Percentiles rank a stretch among this genome's conserved stretches.
Conservation (phyloP, 1,140 invertebrate genomes). For the Heliconius hewitsoni region DNA sequence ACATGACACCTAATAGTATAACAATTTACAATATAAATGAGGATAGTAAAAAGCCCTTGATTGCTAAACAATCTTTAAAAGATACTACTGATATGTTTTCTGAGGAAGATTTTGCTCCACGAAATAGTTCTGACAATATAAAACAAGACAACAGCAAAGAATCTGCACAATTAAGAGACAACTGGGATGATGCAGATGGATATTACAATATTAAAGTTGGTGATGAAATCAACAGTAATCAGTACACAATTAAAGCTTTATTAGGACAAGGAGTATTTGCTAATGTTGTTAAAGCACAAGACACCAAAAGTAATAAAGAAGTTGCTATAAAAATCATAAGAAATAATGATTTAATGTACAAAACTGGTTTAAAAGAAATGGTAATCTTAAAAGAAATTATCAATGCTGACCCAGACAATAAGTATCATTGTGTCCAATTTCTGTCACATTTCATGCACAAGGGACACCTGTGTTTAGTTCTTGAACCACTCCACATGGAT, state of each 20-base stretch:
- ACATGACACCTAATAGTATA: slow-evolving; percentile 29
- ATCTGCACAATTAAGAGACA: slow-evolving; percentile 94
- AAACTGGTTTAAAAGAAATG: slow-evolving; percentile 97
- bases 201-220: slow-evolving; percentile 98
- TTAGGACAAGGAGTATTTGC: slow-evolving; percentile 99
- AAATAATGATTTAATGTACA: slow-evolving; percentile 99
- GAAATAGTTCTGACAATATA: slow-evolving; percentile 86
- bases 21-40: slow-evolving; percentile 25
- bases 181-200: slow-evolving; percentile 99
- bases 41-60: slow-evolving; percentile 18
- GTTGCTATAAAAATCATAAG: slow-evolving; percentile 99
- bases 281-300: slow-evolving; percentile 96
- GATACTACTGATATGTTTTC: slow-evolving; percentile 73
- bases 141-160: slow-evolving; percentile 86
- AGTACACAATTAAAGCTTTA: slow-evolving; percentile 97
- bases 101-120: slow-evolving; percentile 65
- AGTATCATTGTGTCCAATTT: slow-evolving; percentile 96
- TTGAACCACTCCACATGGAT: slow-evolving; percentile 97
- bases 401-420: slow-evolving; percentile 97
- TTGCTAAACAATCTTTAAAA: slow-evolving; percentile 37
- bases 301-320: slow-evolving; percentile 91
- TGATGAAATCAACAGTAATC: slow-evolving; percentile 91
- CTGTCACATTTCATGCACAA: slow-evolving; percentile 96
- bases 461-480: slow-evolving; percentile 98
- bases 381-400: slow-evolving; percentile 96